phyloP scores from a whole-genome alignment of 2,797 vertebrate genomes.

The Sebastes hubbsi region DNA sequence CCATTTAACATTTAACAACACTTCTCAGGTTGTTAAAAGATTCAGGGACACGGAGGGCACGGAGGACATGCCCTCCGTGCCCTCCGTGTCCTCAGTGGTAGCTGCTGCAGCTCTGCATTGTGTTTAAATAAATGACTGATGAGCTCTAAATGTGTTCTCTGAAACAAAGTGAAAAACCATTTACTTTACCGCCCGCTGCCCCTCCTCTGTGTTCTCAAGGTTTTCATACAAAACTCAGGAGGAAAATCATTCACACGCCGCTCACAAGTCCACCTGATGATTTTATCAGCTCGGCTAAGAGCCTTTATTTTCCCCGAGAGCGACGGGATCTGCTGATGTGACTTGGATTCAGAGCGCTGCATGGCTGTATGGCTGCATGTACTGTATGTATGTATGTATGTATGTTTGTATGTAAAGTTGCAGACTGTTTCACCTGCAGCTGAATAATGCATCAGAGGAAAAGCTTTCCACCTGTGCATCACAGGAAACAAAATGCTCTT shows the following conservation, averaged over 20 bases:
- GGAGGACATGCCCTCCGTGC: neutral
- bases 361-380: neutral
- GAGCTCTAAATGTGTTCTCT: no score
- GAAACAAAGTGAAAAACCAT: neutral
- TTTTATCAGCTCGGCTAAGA: conserved; percentile 9
- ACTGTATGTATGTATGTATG: no score
- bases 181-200: neutral
- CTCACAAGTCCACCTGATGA: conserved; percentile 12
- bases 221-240: neutral
- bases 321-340: conserved; percentile 1
- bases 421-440: conserved; percentile 1
- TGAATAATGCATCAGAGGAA: conserved; percentile 41
- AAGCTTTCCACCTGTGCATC: neutral
- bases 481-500: neutral
- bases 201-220: neutral
- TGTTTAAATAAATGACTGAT: neutral
- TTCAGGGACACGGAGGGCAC: neutral
- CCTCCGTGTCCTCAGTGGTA: neutral
- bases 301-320: conserved; percentile 3
- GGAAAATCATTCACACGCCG: neutral
- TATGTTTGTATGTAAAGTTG: neutral
- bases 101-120: neutral
- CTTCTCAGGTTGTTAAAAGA: neutral
- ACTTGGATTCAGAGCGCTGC: conserved; percentile 22
- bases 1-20: no score